Conservation (phyloP, 2,888 invertebrate species). For the Orthosia cruda region DNA sequence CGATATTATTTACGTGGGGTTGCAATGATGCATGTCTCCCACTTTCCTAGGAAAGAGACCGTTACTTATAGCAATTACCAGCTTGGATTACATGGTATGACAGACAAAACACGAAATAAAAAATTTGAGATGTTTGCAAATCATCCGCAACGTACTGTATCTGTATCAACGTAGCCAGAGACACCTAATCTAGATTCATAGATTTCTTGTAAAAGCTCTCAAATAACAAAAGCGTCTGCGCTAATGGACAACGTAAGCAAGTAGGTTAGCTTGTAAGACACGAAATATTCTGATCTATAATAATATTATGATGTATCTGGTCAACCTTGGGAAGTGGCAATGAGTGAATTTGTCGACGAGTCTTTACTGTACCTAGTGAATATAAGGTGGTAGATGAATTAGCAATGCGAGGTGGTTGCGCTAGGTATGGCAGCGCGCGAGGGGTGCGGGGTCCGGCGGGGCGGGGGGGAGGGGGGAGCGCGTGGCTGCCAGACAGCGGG, state of each 20-base stretch:
- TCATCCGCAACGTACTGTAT: conserved; percentile 41
- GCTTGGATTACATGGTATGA: conserved; percentile 47
- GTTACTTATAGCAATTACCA: conserved; percentile 46
- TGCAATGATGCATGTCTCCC: conserved; percentile 49
- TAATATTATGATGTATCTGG: conserved; percentile 74
- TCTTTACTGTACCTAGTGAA: conserved; percentile 73
- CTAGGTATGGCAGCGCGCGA: conserved; percentile 79
- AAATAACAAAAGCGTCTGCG: conserved; percentile 48
- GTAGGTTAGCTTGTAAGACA: conserved; percentile 57
- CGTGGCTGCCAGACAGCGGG: conserved; percentile 91
- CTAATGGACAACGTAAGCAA: conserved; percentile 53
- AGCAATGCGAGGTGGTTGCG: conserved; percentile 86
- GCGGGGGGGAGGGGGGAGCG: conserved; percentile 70
- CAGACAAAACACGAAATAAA: conserved; percentile 40
- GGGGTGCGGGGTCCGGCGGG: conserved; percentile 67
- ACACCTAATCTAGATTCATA: conserved; percentile 40
- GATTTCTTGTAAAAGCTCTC: conserved; percentile 59
- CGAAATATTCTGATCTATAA: conserved; percentile 68
- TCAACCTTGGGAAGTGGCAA: conserved; percentile 78
- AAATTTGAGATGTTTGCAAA: conserved; percentile 46
- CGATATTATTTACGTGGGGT: conserved; percentile 18
- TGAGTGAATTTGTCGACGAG: conserved; percentile 78
- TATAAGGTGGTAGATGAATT: conserved; percentile 83
- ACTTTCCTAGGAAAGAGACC: conserved; percentile 14
- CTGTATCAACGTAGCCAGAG: conserved; percentile 26